Evolutionary conservation across 2,113 vertebrate genomes (phyloP).

Genomic region (Dipodomys spectabilis): DNA sequence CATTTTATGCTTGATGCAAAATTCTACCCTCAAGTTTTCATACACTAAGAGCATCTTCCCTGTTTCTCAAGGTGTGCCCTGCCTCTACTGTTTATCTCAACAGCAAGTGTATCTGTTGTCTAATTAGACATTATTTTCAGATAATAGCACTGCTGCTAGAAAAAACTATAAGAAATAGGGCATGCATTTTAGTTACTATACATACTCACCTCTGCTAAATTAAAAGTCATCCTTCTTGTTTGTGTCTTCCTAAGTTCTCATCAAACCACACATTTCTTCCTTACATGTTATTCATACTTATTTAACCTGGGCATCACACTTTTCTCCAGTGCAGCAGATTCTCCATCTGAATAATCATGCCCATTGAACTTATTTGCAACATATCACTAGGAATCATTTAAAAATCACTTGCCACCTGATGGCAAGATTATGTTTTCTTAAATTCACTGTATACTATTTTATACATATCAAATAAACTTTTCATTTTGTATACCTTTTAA

Average conservation of each 20-base stretch:
- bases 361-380: background rate
- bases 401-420: background rate
- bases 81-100: background rate
- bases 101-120: background rate
- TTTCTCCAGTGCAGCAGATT: background rate
- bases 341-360: background rate
- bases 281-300: background rate
- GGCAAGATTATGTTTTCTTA: too few species aligned
- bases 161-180: background rate
- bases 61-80: background rate
- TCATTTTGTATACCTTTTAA: background rate
- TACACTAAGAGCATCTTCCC: background rate
- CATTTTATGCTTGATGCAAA: background rate
- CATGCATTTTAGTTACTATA: background rate
- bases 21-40: background rate
- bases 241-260: slow-evolving; percentile 4
- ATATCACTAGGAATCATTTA: background rate
- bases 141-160: background rate
- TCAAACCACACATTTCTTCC: slow-evolving; percentile 10
- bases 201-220: background rate
- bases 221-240: background rate
- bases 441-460: background rate
- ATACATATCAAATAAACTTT: background rate
- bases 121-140: background rate
- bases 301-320: background rate